phyloP scores from a whole-genome alignment of 2,888 invertebrate species.

The Carabus problematicus region DNA sequence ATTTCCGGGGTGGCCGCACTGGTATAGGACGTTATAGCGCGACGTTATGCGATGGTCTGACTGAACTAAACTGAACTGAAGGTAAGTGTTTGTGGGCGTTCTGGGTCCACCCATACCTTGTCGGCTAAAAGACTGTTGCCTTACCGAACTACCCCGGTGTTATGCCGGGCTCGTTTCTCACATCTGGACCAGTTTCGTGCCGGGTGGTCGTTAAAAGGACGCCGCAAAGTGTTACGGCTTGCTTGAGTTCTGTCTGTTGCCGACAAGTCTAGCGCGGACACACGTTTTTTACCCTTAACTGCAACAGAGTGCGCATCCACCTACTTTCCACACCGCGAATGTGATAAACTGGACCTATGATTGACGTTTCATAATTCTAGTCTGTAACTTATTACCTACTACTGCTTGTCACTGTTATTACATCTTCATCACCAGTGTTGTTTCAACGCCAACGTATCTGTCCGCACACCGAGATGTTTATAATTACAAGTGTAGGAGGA shows the following conservation, averaged over 20 bases:
- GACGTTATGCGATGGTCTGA: background rate
- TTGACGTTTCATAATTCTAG: too few relatives aligned
- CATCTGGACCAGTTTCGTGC: conserved; percentile 18
- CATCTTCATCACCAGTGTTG: too few relatives aligned
- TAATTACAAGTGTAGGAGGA: too few relatives aligned
- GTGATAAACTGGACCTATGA: background rate
- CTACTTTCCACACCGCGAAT: conserved; percentile 9
- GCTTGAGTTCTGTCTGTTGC: background rate
- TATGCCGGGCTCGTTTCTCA: conserved; percentile 5
- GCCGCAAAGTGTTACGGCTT: conserved; percentile 9
- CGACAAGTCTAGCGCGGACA: conserved; percentile 4
- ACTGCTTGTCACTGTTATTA: too few relatives aligned
- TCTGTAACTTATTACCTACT: too few relatives aligned
- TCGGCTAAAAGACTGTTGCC: conserved; percentile 3
- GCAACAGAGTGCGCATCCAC: background rate
- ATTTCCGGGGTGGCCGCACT: background rate
- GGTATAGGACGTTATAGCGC: too few relatives aligned
- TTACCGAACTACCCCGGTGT: background rate
- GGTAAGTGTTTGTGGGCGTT: conserved; percentile 23
- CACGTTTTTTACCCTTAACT: conserved; percentile 6
- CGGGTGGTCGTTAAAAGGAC: conserved; percentile 18
- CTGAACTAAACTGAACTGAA: background rate
- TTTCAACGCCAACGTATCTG: too few relatives aligned
- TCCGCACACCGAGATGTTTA: too few relatives aligned
- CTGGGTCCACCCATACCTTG: conserved; percentile 15